Evolutionary conservation across 2,113 vertebrate species (phyloP).

Genomic region (Muscicapa adusta): DNA sequence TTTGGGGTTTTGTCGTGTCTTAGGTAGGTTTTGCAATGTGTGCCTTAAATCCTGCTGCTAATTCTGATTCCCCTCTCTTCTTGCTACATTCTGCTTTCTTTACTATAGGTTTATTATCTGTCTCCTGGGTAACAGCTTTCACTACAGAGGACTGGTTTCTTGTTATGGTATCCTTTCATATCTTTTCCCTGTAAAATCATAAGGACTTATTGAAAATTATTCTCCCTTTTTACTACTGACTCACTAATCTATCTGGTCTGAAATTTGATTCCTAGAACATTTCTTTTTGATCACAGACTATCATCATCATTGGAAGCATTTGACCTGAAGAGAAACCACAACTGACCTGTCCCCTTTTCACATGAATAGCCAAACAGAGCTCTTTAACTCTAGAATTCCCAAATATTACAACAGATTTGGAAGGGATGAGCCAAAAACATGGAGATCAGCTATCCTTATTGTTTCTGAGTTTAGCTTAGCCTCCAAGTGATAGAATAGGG

Average conservation of each 20-base stretch:
- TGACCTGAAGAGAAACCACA: not conserved
- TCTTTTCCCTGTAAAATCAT: not conserved
- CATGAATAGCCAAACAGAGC: not conserved
- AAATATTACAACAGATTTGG: not conserved
- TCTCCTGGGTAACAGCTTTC: not conserved
- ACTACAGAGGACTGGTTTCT: not conserved
- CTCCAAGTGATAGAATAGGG: not conserved
- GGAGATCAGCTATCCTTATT: not conserved
- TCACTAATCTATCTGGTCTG: not conserved
- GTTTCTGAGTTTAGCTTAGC: not conserved
- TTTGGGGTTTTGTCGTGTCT: not conserved
- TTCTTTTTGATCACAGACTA: not conserved
- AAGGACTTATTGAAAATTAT: not conserved
- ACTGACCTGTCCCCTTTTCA: not conserved
- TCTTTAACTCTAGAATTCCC: not conserved
- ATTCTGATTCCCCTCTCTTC: not conserved
- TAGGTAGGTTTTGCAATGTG: not conserved
- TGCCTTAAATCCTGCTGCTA: not conserved
- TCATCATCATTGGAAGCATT: not conserved
- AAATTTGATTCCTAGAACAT: not conserved
- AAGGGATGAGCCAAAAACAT: not conserved
- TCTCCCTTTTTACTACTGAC: not conserved
- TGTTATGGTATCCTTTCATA: fast-evolving
- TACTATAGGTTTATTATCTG: not conserved
- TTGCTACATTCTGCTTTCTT: not conserved